These are phyloP conservation scores for Steinernema feltiae DNA, from an alignment of 1,140 invertebrate species.

Conservation along the genomic window DNA sequence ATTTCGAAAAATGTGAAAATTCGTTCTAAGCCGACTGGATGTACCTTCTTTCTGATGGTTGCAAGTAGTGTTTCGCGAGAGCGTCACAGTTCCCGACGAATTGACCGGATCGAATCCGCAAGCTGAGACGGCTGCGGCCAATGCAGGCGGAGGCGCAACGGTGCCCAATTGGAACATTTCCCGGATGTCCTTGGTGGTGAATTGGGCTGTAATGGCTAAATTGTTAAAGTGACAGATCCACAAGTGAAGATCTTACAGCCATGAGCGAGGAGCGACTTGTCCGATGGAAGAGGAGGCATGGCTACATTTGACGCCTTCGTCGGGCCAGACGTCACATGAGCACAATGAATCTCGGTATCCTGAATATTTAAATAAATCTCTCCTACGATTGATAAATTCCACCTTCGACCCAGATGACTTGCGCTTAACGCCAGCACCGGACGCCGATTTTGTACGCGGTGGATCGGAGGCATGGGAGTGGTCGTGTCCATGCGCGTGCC, in stretches of 20 bases:
- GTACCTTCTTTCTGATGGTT: neutral
- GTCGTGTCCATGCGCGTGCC: neutral
- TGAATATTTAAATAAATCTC: neutral
- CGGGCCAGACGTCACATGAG: neutral
- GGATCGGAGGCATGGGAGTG: neutral
- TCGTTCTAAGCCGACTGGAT: neutral
- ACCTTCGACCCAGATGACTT: neutral
- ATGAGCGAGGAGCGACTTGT: neutral
- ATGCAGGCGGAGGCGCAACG: conserved; percentile 24
- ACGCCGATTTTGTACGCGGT: neutral
- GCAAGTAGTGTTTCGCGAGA: neutral
- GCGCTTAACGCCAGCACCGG: neutral
- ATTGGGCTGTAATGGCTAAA: neutral
- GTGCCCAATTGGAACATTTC: conserved; percentile 22
- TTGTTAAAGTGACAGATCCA: neutral
- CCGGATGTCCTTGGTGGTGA: neutral
- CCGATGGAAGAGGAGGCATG: neutral
- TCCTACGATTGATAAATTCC: neutral
- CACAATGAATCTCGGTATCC: neutral
- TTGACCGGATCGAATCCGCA: neutral
- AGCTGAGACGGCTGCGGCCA: conserved; percentile 30
- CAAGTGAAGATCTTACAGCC: neutral
- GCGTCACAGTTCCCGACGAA: neutral
- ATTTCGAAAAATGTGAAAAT: neutral
- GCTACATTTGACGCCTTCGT: conserved; percentile 3